Percentiles rank a stretch among this genome's conserved stretches.
phyloP scores from a whole-genome alignment of 2,113 vertebrate species.

The Oncorhynchus nerka region DNA sequence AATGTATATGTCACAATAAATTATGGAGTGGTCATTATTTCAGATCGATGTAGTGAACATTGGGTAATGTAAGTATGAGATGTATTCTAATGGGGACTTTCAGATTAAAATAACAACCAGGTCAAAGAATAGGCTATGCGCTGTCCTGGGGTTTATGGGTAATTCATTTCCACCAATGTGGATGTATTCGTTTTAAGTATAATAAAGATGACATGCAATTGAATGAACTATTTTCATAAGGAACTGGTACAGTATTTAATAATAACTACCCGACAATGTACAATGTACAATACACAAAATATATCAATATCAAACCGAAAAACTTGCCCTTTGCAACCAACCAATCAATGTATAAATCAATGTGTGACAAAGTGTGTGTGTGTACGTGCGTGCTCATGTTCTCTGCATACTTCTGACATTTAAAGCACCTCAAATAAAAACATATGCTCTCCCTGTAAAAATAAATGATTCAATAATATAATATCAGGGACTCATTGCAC shows the following conservation, averaged over 20 bases:
- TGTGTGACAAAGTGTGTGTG: neutral
- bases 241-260: neutral
- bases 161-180: neutral
- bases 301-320: neutral
- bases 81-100: neutral
- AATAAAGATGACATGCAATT: neutral
- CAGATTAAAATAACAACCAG: neutral
- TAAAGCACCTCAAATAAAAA: neutral
- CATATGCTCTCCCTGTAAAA: neutral
- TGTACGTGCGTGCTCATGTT: neutral
- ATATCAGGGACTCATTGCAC: neutral
- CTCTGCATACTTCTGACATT: neutral
- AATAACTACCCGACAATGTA: neutral
- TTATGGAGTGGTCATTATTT: neutral
- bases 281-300: neutral
- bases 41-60: neutral
- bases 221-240: neutral
- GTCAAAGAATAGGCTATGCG: neutral
- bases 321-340: neutral
- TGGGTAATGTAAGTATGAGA: neutral
- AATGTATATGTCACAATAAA: slow-evolving; percentile 1
- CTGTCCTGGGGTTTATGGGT: neutral
- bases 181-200: neutral
- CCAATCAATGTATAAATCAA: neutral
- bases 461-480: neutral